Evolutionary conservation across 1,140 invertebrate species (phyloP).

Genomic region (Protaetia brevitarsis): DNA sequence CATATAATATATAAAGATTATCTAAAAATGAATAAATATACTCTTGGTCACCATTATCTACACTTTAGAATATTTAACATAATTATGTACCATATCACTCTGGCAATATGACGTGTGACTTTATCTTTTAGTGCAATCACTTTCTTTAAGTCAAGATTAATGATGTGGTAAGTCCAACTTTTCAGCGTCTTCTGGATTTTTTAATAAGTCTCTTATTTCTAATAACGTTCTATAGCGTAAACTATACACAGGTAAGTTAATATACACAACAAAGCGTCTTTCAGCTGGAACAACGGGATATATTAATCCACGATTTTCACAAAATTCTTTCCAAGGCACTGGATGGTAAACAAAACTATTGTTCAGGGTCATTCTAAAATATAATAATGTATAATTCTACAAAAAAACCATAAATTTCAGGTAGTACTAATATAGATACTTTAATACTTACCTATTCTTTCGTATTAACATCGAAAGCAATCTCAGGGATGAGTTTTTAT

Average conservation of each 20-base stretch:
- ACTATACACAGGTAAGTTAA: constrained; percentile 42
- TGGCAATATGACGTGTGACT: too few relatives aligned
- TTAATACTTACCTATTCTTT: constrained; percentile 49
- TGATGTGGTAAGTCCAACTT: constrained; percentile 37
- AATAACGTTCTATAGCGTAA: constrained; percentile 39
- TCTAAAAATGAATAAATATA: neutral
- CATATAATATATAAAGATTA: too few relatives aligned
- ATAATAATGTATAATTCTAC: neutral
- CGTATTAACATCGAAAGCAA: constrained; percentile 62
- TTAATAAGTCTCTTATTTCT: constrained; percentile 36
- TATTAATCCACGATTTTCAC: constrained; percentile 22
- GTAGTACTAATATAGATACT: neutral
- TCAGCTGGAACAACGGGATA: constrained; percentile 26
- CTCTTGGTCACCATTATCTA: neutral
- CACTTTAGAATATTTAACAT: too few relatives aligned
- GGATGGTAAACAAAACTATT: constrained; percentile 46
- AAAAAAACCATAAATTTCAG: neutral
- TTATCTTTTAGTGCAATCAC: constrained; percentile 29
- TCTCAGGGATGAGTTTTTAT: constrained; percentile 70
- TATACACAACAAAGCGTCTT: constrained; percentile 31
- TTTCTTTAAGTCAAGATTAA: constrained; percentile 39
- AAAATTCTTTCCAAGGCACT: constrained; percentile 36
- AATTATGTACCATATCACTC: too few relatives aligned
- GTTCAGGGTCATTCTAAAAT: constrained; percentile 45
- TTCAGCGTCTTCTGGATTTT: constrained; percentile 33